These are phyloP conservation scores for Physeter macrocephalus DNA, from an alignment of 2,113 vertebrate species.

Conservation along the genomic window DNA sequence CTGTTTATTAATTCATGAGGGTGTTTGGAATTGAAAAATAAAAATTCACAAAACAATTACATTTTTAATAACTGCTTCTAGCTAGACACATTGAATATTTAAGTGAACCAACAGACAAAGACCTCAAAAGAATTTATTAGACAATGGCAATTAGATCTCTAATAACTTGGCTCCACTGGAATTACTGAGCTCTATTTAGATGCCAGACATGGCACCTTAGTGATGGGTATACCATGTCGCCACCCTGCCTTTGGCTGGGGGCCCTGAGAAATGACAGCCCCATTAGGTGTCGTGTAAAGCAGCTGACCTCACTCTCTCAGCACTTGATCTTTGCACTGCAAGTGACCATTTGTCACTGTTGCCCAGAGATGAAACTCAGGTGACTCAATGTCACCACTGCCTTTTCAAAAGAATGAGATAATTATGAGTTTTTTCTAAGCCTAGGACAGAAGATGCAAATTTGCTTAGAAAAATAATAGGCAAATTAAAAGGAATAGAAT, in stretches of 20 bases:
- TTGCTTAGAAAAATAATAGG: constrained; percentile 28
- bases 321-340: constrained; percentile 82
- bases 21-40: constrained; percentile 65
- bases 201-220: constrained; percentile 81
- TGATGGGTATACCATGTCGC: constrained; percentile 75
- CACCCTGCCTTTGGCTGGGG: constrained; percentile 68
- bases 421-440: constrained; percentile 13
- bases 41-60: constrained; percentile 56
- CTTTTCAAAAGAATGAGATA: constrained; percentile 62
- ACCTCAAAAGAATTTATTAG: constrained; percentile 68
- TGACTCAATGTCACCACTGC: constrained; percentile 65
- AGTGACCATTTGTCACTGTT: constrained; percentile 78
- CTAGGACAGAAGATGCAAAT: not conserved
- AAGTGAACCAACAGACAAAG: not conserved
- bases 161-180: constrained; percentile 77
- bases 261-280: constrained; percentile 80
- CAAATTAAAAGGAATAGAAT: constrained; percentile 35
- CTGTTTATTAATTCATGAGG: constrained; percentile 79
- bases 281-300: constrained; percentile 81
- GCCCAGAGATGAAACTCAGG: constrained; percentile 76
- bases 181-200: constrained; percentile 72
- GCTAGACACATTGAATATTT: constrained; percentile 30
- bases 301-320: constrained; percentile 80
- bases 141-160: constrained; percentile 79
- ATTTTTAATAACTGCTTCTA: constrained; percentile 56